These are phyloP conservation scores for Oligia strigilis DNA, from an alignment of 2,888 invertebrate species.

Conservation along the genomic window DNA sequence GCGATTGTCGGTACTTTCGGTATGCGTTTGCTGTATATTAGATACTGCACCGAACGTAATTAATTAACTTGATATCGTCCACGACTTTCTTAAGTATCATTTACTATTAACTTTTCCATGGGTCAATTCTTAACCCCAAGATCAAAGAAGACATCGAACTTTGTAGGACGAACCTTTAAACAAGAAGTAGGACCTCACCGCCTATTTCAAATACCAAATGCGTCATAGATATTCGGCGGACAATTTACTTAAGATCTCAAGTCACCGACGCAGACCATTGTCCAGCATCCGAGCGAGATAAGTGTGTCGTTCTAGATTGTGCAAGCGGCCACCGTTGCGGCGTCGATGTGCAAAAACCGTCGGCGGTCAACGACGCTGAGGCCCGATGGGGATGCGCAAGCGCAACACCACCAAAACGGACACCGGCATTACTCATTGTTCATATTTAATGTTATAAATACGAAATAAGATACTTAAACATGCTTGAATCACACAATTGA, in stretches of 20 bases:
- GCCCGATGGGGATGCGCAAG: constrained; percentile 83
- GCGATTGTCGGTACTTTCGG: neutral
- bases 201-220: constrained; percentile 42
- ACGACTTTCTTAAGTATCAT: neutral
- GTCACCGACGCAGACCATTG: constrained; percentile 66
- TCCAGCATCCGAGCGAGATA: constrained; percentile 75
- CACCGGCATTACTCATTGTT: constrained; percentile 66
- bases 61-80: constrained; percentile 13
- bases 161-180: constrained; percentile 15
- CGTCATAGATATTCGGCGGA: constrained; percentile 53
- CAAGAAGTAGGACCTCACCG: constrained; percentile 21
- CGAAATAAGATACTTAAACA: constrained; percentile 35
- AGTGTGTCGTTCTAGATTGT: constrained; percentile 82
- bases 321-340: constrained; percentile 76
- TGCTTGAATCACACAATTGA: constrained; percentile 10
- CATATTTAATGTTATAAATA: constrained; percentile 55
- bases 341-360: constrained; percentile 83
- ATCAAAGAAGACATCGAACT: constrained; percentile 10
- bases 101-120: neutral
- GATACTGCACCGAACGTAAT: neutral
- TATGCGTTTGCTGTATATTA: neutral
- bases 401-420: constrained; percentile 72
- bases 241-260: constrained; percentile 62
- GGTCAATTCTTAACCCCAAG: constrained; percentile 1
- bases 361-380: constrained; percentile 86